Base-by-base conservation (phyloP, 2,113 vertebrate species). In the Solenodon paradoxus region DNA sequence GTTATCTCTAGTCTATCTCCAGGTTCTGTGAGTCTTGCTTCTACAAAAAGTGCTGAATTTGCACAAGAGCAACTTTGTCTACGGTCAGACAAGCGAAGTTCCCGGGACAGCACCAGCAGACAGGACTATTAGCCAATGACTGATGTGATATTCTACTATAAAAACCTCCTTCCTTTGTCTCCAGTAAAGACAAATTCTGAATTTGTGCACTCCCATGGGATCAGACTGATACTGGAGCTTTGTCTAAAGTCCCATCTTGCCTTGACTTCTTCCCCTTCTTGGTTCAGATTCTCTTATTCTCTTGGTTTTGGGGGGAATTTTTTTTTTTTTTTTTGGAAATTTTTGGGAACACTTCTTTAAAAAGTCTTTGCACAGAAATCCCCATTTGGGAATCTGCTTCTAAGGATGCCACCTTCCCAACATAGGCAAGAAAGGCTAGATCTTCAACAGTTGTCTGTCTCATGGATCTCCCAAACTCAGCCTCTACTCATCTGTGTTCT, bases 401-500 rank as follows among this genome's bases (percentile, higher is more conserved):
- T 30, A 71, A 22, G 11, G 47, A 26, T 51, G 55, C 9, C 20
- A n/a, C 7, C 24, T 78, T 69, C 8, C 30, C 88, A 69, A 47
- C 9, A 24, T 55, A 61, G 35, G 61, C 7, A 32, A 61, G 35
- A 88, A 78, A n/a, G 26, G n/a, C 13, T 8, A 42, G 26, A 47
- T 85, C 20, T 78, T 45, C n/a, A 11, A 24, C 47, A 32, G 20
- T 57, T 80, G 30, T 57, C 28, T 1, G 4, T 35, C 32, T 7
- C 24, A 3, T 19, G 28, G 9, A 26, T 45, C 45, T 80, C 38
- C 32, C 57, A 80, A 8, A 59, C n/a, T 42, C 51, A 53, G 2
- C 4, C 19, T 5, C 35, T 20, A 17, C 6, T 8, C 15, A 20
- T 5, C 8, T 9, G 5, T 2, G 1, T 40, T n/a, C n/a, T n/a